Percentiles rank a stretch among this genome's conserved stretches.
These are phyloP conservation scores for Zaprionus africanus DNA, from an alignment of 1,140 invertebrate species.

Conservation along the genomic window DNA sequence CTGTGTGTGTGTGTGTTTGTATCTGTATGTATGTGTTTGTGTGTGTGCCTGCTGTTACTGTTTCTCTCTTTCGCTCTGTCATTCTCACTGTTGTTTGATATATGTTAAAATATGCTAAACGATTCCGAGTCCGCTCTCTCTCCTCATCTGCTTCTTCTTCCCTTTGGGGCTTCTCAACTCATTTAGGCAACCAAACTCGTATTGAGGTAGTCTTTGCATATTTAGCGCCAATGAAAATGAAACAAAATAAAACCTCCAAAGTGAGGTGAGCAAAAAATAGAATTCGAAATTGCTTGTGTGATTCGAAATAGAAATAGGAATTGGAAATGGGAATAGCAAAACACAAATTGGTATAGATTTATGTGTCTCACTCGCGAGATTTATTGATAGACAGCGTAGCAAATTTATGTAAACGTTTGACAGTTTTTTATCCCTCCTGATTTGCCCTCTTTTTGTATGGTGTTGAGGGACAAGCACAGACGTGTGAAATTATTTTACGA, in stretches of 20 bases:
- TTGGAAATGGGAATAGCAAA: constrained; percentile 16
- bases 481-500: constrained; percentile 61
- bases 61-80: constrained; percentile 17
- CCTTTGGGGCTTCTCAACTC: constrained; percentile 25
- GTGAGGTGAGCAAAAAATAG: background rate
- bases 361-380: constrained; percentile 56
- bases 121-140: constrained; percentile 50
- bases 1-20: background rate
- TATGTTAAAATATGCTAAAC: constrained; percentile 81
- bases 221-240: constrained; percentile 35
- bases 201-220: constrained; percentile 80
- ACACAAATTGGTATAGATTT: constrained; percentile 60
- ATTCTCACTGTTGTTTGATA: constrained; percentile 39
- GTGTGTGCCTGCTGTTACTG: background rate
- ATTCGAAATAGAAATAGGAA: constrained; percentile 26
- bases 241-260: constrained; percentile 18
- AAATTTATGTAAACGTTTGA: constrained; percentile 75
- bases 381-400: constrained; percentile 68
- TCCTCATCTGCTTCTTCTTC: constrained; percentile 1
- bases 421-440: constrained; percentile 33
- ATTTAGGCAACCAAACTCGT: constrained; percentile 78
- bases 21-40: constrained; percentile 16
- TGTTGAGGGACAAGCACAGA: constrained; percentile 30
- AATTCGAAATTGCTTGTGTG: constrained; percentile 10
- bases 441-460: constrained; percentile 4